Percentiles rank a stretch among this genome's conserved stretches.
Evolutionary conservation across 2,113 vertebrate genomes (phyloP).

Genomic region (Sturnus vulgaris): DNA sequence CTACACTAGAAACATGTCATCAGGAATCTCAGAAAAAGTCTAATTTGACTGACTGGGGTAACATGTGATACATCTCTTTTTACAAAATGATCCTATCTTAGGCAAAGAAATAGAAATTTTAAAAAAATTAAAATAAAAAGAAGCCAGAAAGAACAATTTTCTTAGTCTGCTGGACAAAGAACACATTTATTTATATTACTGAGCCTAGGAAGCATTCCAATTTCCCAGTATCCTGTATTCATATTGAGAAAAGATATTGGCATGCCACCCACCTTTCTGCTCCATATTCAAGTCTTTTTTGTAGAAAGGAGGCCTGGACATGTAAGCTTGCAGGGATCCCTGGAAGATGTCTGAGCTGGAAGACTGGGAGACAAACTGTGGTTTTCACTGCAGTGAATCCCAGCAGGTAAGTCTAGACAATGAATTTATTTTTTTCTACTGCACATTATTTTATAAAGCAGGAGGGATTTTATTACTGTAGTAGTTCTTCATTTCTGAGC

Average conservation of each 20-base stretch:
- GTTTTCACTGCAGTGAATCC: not conserved
- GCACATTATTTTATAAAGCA: not conserved
- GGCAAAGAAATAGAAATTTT: not conserved
- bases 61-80: not conserved
- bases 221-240: not conserved
- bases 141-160: not conserved
- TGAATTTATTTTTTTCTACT: not conserved
- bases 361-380: not conserved
- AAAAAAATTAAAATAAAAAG: not conserved
- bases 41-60: not conserved
- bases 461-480: not conserved
- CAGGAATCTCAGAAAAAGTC: not conserved
- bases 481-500: not conserved
- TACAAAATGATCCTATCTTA: not conserved
- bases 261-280: not conserved
- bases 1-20: not conserved
- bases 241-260: not conserved
- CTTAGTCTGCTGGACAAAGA: not conserved
- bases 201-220: not conserved
- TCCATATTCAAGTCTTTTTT: not conserved
- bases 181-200: not conserved
- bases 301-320: not conserved
- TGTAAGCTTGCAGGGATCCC: not conserved
- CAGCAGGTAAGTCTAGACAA: constrained; percentile 31
- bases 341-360: not conserved